Evolutionary conservation across 2,797 vertebrate species (phyloP).

Genomic region (Neosilurus mollespiculum): DNA sequence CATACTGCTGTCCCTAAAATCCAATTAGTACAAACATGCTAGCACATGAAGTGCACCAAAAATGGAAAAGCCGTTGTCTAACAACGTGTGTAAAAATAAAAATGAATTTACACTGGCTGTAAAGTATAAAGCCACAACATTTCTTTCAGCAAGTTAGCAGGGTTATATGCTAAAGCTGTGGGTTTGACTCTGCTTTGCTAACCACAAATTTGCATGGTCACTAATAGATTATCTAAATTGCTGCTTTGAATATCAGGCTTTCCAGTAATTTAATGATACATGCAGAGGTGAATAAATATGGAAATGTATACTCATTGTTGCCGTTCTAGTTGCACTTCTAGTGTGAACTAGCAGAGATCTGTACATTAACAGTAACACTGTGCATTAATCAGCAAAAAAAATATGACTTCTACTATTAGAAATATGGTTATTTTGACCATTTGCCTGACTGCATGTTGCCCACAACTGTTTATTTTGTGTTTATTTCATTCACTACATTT

Average conservation of each 20-base stretch:
- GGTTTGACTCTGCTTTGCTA: neutral
- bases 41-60: conserved; percentile 26
- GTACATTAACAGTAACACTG: neutral
- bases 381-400: neutral
- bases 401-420: neutral
- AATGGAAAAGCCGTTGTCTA: conserved; percentile 37
- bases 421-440: neutral
- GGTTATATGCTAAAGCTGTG: neutral
- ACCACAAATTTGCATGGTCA: conserved; percentile 3
- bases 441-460: neutral
- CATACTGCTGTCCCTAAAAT: conserved; percentile 68
- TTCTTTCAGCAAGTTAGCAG: neutral
- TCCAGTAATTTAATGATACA: neutral
- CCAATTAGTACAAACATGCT: conserved; percentile 62
- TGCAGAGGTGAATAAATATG: neutral
- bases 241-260: neutral
- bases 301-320: neutral
- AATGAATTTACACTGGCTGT: neutral
- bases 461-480: too few relatives aligned
- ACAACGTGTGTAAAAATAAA: conserved; percentile 34
- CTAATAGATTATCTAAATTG: neutral
- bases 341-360: neutral
- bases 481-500: too few relatives aligned
- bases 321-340: neutral
- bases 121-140: neutral